Base-by-base conservation (phyloP, 1,140 invertebrate genomes). In the Scaptomyza montana region DNA sequence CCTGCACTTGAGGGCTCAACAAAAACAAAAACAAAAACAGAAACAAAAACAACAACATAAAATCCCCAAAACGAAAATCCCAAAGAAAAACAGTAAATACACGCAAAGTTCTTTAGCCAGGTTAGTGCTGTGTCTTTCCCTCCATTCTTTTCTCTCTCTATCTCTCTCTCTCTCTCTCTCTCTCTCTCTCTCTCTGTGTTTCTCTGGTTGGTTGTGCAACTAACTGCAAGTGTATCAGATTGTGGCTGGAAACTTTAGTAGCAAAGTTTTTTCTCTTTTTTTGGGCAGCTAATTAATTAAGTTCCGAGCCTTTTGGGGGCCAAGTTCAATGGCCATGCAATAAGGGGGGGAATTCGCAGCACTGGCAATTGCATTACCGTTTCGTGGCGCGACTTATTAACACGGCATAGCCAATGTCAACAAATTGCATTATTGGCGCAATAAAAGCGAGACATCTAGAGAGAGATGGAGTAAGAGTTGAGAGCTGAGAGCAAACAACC, bases 251-350 rank as follows among this genome's bases (percentile, higher is more conserved):
- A 86, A 86, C 76, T 82, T 70, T 81, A 3, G 21, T 1, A 25
- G 21, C 21, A 25, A 25, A 16, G 16, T 16, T 16, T 16, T 16
- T 16, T 16, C 16, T 16, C 21, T 80, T 71, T 84, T 33, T 33
- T 5, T 5, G 30, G 78, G 51, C 70, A 87, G 89, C 87, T 90
- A 90, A 90, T 90, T 90, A 90, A 90, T 90, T 90, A 89, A 89
- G 89, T 90, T 89, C 54, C 54, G 28, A 3, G 21, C 21, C 21
- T 25, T 25, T 25, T 25, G 21, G 21, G 21, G 57, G 57, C 25
- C 71, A 78, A 68, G 74, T 77, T 69, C 65, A 68, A 57, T 77
- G 49, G 21, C 39, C 51, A 33, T 33, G n/a, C n/a, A n/a, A n/a
- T n/a, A n/a, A n/a, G n/a, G n/a, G 6, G 6, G 4, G 4, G 2